Base-by-base conservation (phyloP, 2,888 invertebrate genomes). In the Pardosa pseudoannulata region DNA sequence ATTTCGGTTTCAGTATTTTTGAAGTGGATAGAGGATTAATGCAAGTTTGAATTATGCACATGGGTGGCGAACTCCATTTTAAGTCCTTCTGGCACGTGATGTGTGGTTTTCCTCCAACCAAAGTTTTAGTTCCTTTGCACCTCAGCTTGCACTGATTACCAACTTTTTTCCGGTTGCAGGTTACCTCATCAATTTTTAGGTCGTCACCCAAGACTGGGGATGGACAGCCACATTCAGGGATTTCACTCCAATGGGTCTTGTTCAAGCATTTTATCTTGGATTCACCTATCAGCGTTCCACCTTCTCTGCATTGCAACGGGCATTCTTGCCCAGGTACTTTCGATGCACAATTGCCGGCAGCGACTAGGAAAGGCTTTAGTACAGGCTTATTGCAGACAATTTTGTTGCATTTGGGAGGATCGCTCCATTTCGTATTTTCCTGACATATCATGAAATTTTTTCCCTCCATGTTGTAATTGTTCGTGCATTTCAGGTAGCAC, bases 161-260 rank as follows among this genome's bases (percentile, higher is more conserved):
- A 19, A 27, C 9, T n/a, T 32, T 19, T 32, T 64, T 76, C 0
- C 46, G 36, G 0, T 19, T 29, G 31, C 80, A 80, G n/a, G 67
- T 36, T n/a, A n/a, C n/a, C 11, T n/a, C 50, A 5, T 27, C 29
- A 1, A 13, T 68, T 41, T 31, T 32, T 9, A 81, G 11, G n/a
- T 68, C 11, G 6, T 36, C 3, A 0, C 31, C 5, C 16, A 72
- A 11, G 9, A 11, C 5, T 1, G 62, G 68, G 6, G 19, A 0
- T 3, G 74, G 62, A 29, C 81, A 74, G 1, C 39, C 31, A 31
- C 81, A 81, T 5, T 36, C 36, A 3, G 81, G 81, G 0, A 62
- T 11, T 29, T 11, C 0, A 13, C 56, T 74, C 68, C 68, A 81
- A 27, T 5, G 1, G 2, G 6, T 56, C 6, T 7, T 29, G 7